Evolutionary conservation across 1,140 invertebrate genomes (phyloP).

Genomic region (Zaprionus ghesquierei): DNA sequence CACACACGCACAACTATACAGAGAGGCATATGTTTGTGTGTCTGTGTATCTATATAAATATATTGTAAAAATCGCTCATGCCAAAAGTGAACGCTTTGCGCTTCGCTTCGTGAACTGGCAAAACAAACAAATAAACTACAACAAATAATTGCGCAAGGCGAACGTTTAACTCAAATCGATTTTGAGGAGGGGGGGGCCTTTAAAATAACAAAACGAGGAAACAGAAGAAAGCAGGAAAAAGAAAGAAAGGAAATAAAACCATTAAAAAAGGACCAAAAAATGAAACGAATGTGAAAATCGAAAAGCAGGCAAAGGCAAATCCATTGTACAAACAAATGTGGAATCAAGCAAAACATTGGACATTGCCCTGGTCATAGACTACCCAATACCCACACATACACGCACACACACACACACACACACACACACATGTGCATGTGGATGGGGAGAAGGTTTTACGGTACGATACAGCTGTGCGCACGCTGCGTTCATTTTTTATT

Average conservation of each 20-base stretch:
- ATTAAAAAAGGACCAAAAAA: slow-evolving; percentile 37
- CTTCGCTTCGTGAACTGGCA: slow-evolving; percentile 62
- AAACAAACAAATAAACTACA: slow-evolving; percentile 75
- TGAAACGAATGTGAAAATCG: slow-evolving; percentile 53
- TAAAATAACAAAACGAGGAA: slow-evolving; percentile 48
- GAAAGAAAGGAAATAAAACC: not conserved
- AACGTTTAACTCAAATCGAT: slow-evolving; percentile 79
- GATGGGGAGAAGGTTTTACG: slow-evolving; percentile 59
- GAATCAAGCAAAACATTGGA: slow-evolving; percentile 77
- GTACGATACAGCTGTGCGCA: slow-evolving; percentile 66
- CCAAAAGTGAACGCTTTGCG: slow-evolving; percentile 65
- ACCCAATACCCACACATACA: slow-evolving; percentile 18
- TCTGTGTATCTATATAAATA: slow-evolving; percentile 8
- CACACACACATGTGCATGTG: not conserved
- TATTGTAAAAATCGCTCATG: slow-evolving; percentile 73
- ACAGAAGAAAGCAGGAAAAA: not conserved
- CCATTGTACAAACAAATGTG: slow-evolving; percentile 79
- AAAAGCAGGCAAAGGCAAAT: slow-evolving; percentile 72
- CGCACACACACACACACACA: slow-evolving; percentile 4
- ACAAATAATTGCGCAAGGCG: slow-evolving; percentile 56
- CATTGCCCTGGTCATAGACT: slow-evolving; percentile 11
- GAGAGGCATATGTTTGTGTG: not conserved
- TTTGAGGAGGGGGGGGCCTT: slow-evolving; percentile 60
- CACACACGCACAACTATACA: not conserved
- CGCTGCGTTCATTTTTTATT: slow-evolving; percentile 77